phyloP scores from a whole-genome alignment of 2,888 invertebrate species.

The Nesidiocoris tenuis region DNA sequence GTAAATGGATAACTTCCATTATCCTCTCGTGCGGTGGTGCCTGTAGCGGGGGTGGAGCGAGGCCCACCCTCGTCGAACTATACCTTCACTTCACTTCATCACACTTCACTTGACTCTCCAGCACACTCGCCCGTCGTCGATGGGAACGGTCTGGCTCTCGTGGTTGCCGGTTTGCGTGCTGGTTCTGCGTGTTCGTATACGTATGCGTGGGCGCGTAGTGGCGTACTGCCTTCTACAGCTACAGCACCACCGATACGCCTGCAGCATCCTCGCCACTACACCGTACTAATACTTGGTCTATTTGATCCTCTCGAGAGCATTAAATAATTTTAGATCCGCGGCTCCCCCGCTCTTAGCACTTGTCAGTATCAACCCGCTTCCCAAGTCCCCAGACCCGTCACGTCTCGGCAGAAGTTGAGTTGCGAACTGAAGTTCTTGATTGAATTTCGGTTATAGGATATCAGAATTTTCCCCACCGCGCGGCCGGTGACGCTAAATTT shows the following conservation, averaged over 20 bases:
- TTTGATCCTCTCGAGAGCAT: conserved; percentile 37
- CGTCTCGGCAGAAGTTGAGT: too few species aligned
- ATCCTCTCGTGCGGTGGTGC: conserved; percentile 39
- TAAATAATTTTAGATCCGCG: conserved; percentile 42
- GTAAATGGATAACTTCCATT: conserved; percentile 50
- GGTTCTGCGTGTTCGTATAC: neutral
- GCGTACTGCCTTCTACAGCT: neutral
- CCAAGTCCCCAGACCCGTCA: too few species aligned
- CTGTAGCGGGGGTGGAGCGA: neutral
- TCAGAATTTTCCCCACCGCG: too few species aligned
- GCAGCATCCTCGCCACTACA: neutral
- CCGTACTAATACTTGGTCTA: conserved; percentile 40
- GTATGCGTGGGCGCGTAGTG: neutral
- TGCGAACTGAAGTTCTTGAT: too few species aligned
- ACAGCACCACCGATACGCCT: neutral
- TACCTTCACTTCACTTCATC: neutral
- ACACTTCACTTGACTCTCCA: conserved; percentile 13
- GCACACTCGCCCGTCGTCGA: conserved; percentile 8
- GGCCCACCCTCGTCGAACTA: neutral
- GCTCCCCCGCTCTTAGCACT: conserved; percentile 2
- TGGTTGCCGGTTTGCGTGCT: neutral
- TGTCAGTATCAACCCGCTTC: too few species aligned
- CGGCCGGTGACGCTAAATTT: too few species aligned
- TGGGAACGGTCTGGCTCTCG: neutral
- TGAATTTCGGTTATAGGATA: too few species aligned